Percentiles rank a stretch among this genome's conserved stretches.
phyloP scores from a whole-genome alignment of 2,797 vertebrate species.

The Smutsia gigantea region DNA sequence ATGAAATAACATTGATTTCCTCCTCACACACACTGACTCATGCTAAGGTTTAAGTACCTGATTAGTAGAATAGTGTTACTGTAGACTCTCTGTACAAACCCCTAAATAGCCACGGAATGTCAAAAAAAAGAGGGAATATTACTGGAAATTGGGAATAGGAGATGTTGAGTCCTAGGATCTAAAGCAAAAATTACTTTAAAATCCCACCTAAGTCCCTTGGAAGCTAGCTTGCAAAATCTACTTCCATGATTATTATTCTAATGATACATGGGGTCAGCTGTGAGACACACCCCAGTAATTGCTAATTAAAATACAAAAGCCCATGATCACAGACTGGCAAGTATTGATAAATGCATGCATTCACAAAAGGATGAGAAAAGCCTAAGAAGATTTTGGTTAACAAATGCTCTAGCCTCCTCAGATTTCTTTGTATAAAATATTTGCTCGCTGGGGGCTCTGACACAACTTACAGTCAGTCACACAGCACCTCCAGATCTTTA shows the following conservation, averaged over 20 bases:
- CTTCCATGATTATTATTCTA: slow-evolving; percentile 16
- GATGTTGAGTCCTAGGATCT: neutral
- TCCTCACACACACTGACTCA: neutral
- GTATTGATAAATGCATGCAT: neutral
- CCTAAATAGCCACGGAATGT: neutral
- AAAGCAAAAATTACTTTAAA: slow-evolving; percentile 14
- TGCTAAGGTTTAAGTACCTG: slow-evolving; percentile 2
- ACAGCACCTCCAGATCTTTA: neutral
- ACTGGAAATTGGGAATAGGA: neutral
- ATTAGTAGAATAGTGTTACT: neutral
- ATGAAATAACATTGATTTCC: slow-evolving; percentile 55
- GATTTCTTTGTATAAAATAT: slow-evolving; percentile 30
- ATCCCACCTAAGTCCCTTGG: neutral
- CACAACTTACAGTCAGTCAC: neutral
- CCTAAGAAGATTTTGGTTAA: neutral
- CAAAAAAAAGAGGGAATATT: neutral
- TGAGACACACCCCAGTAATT: slow-evolving; percentile 32
- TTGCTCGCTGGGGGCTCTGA: neutral
- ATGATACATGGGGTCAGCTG: neutral
- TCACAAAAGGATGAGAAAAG: neutral
- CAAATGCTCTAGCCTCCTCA: neutral
- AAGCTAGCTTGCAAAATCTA: slow-evolving; percentile 32
- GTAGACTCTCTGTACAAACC: neutral
- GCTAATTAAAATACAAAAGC: slow-evolving; percentile 50
- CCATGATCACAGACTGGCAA: slow-evolving; percentile 13